Evolutionary conservation across 2,113 vertebrate genomes (phyloP).

Genomic region (Gopherus flavomarginatus): DNA sequence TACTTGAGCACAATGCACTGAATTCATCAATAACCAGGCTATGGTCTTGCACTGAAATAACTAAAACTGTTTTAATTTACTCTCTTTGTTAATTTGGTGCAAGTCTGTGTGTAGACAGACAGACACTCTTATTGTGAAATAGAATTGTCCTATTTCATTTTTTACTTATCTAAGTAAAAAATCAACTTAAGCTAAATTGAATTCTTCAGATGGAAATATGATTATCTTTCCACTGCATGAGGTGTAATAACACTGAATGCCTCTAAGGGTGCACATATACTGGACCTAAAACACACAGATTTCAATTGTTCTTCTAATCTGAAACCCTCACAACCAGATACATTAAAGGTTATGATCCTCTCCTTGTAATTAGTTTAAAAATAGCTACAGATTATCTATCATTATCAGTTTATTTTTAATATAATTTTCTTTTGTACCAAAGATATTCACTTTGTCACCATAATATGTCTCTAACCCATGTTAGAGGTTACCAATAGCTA

Average conservation of each 20-base stretch:
- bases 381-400: background rate
- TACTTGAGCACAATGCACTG: background rate
- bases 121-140: constrained; percentile 17
- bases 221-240: fast-evolving
- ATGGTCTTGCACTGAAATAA: background rate
- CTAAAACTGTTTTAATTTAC: background rate
- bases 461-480: background rate
- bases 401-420: background rate
- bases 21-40: background rate
- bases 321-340: background rate
- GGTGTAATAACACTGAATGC: background rate
- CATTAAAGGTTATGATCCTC: background rate
- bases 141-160: constrained; percentile 18
- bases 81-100: background rate
- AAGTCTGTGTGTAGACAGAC: background rate
- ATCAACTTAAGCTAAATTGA: background rate
- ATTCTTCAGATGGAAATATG: background rate
- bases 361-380: background rate
- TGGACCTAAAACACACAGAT: background rate
- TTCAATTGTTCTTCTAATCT: background rate
- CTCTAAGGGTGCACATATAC: background rate
- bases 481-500: background rate
- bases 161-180: background rate
- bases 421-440: background rate
- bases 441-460: background rate